Base-by-base conservation (phyloP, 2,113 vertebrate genomes). In the Gymnobelideus leadbeateri region DNA sequence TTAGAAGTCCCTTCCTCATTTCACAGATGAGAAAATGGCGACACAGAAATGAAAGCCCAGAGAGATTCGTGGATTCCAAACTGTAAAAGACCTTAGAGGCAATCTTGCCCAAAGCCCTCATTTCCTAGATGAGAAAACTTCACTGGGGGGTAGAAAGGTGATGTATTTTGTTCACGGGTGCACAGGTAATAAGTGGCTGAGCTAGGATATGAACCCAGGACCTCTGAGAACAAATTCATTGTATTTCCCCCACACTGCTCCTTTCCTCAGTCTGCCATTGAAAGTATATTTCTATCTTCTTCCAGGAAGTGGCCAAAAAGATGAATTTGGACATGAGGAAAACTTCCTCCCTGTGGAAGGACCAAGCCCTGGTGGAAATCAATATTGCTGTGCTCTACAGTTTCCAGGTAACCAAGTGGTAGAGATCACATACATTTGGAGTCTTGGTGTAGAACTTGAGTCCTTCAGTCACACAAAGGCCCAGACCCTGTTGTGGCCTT, bases 371-470 rank as follows among this genome's bases (percentile, higher is more conserved):
- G 96, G 99, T 99, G 98, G 99, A 99, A 98, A 99, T 99, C 97
- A 99, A 99, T 98, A 99, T 99, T 0, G 99, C 99, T 0, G 99
- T 99, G 91, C 99, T 99, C 23, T 98, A 99, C 98, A 99, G 99
- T 97, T 99, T 99, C 97, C 99, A 99, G 99, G 99, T 99, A 96
- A 61, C 6, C 0, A 4, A 1, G 12, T 3, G 47, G 8, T 14
- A 68, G 9, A 2, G 16, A 3, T 37, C 28, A 0, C 31, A 5
- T 1, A 1, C 37, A 31, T 31, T 5, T 14, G 43, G 47, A 0
- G 12, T 4, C 37, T 23, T 89, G 10, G 0, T 23, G 0, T 16
- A 77, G 21, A 31, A 3, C n/a, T 14, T 3, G 37, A 12, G 8
- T 49, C 26, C 51, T 11, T 43, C 77, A 11, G 37, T 26, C 25